A percentile compares a stretch with the other conserved stretches of the same genome.
Evolutionary conservation across 2,113 vertebrate species (phyloP).

Genomic region (Porphyrio hochstetteri): DNA sequence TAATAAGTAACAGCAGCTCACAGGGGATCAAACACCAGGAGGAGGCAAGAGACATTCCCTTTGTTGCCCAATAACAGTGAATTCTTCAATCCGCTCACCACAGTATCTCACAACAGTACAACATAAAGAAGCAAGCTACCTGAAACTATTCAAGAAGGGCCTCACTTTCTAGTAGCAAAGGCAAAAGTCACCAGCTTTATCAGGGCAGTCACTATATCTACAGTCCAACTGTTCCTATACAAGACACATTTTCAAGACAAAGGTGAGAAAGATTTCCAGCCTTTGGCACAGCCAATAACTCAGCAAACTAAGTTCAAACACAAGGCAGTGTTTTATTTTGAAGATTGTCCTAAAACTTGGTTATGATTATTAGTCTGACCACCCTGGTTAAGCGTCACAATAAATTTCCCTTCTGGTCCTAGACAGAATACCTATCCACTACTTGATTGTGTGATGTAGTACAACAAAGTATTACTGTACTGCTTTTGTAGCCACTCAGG

Average conservation of each 20-base stretch:
- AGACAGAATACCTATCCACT: not conserved
- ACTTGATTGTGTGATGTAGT: rapidly evolving
- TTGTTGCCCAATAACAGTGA: not conserved
- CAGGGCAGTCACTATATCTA: not conserved
- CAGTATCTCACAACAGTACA: not conserved
- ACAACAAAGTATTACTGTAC: not conserved
- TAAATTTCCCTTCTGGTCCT: not conserved
- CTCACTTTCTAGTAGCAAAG: not conserved
- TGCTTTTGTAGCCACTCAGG: not conserved
- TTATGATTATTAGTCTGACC: not conserved
- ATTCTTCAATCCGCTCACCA: not conserved
- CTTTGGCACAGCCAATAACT: not conserved
- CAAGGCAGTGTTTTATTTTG: not conserved
- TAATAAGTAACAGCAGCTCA: not conserved
- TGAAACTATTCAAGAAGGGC: not conserved
- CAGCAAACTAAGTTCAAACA: not conserved
- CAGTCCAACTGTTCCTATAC: not conserved
- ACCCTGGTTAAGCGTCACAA: not conserved
- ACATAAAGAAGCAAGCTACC: not conserved
- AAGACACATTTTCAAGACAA: not conserved
- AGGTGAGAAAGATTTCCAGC: not conserved
- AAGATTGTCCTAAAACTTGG: not conserved
- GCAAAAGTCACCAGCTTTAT: not conserved
- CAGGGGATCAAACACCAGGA: conserved; percentile 12
- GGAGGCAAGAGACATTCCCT: not conserved